Conservation (phyloP, 2,797 vertebrate genomes). For the Acanthurus lineatus region DNA sequence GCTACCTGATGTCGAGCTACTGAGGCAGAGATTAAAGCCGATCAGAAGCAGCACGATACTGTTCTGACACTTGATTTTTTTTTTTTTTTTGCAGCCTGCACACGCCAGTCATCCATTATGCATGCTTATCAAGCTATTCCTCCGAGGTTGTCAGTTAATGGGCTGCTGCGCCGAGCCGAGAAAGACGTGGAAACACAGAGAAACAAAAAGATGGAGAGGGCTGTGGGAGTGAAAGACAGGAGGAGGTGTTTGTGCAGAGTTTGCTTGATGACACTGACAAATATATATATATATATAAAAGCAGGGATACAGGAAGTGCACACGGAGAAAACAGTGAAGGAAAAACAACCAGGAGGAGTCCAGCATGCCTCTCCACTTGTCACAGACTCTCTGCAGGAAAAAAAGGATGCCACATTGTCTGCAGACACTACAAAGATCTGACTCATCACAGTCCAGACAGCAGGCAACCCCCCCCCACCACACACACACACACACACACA, state of each 20-base stretch:
- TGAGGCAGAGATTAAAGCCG: constrained; percentile 52
- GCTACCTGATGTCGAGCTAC: constrained; percentile 21
- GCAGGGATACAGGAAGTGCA: background rate
- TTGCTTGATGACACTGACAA: constrained; percentile 17
- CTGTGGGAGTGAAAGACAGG: constrained; percentile 27
- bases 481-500: constrained; percentile 42
- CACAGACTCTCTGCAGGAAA: constrained; percentile 51
- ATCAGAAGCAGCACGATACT: constrained; percentile 67
- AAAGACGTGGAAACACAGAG: constrained; percentile 35
- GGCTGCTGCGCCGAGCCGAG: constrained; percentile 63
- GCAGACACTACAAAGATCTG: constrained; percentile 65
- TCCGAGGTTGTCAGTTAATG: constrained; percentile 81
- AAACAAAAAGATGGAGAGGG: constrained; percentile 48
- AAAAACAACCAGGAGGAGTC: constrained; percentile 8
- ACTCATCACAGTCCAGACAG: constrained; percentile 75
- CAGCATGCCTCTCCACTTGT: constrained; percentile 9
- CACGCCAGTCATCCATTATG: constrained; percentile 85
- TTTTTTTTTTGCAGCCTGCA: constrained; percentile 50
- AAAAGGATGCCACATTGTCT: constrained; percentile 34
- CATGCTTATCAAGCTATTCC: constrained; percentile 83
- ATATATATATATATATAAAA: constrained; percentile 19
- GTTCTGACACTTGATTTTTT: constrained; percentile 75
- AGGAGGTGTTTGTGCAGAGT: background rate
- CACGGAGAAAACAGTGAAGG: constrained; percentile 7
- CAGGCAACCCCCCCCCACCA: constrained; percentile 45